phyloP scores from a whole-genome alignment of 2,113 vertebrate genomes.

The Scopus umbretta region DNA sequence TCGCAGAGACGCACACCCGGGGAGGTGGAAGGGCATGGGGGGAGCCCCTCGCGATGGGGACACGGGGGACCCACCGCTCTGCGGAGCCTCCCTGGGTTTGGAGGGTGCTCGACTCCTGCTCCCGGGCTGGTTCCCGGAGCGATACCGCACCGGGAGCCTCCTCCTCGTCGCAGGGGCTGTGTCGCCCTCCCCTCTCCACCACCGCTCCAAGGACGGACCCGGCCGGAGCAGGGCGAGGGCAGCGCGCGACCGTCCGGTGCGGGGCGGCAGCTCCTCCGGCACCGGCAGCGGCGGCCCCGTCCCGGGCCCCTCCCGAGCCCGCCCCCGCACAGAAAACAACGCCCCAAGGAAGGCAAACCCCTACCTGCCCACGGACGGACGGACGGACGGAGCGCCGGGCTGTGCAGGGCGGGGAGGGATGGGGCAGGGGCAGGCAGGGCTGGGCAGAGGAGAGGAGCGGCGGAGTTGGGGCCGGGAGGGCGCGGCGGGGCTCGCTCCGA shows the following conservation, averaged over 20 bases:
- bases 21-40: not conserved
- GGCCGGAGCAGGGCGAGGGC: not conserved
- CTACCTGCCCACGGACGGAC: slow-evolving; percentile 11
- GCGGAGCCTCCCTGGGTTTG: not conserved
- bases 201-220: not conserved
- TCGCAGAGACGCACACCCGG: not conserved
- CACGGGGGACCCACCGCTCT: not conserved
- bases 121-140: not conserved
- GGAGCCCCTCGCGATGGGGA: not conserved
- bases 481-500: not conserved
- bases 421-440: not conserved
- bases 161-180: not conserved
- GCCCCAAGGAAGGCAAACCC: not conserved
- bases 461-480: not conserved
- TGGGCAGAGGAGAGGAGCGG: not conserved
- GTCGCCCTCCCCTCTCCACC: not conserved
- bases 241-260: not conserved
- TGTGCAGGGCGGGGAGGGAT: not conserved
- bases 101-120: not conserved
- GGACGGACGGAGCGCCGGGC: not conserved
- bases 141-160: not conserved
- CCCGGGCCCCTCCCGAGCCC: not conserved
- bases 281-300: not conserved
- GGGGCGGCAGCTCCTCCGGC: not conserved
- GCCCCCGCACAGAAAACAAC: not conserved